These are phyloP conservation scores for Carduelis carduelis DNA, from an alignment of 2,797 vertebrate species.

Conservation along the genomic window DNA sequence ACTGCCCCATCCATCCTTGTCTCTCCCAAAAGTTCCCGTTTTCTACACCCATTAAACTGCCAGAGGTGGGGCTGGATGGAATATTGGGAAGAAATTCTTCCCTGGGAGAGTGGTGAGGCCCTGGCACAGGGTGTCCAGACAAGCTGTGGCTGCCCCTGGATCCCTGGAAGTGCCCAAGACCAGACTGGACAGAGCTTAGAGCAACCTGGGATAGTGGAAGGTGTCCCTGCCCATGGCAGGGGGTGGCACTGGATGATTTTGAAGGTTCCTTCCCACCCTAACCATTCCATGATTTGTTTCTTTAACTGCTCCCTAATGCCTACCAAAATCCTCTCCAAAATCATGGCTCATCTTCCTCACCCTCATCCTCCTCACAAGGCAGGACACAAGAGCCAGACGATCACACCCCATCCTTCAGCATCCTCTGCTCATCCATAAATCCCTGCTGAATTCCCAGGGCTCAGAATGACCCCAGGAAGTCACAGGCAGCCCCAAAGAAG, in stretches of 20 bases:
- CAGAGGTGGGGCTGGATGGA: no score
- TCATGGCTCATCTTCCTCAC: neutral
- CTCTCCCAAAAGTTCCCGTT: neutral
- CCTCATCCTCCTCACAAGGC: neutral
- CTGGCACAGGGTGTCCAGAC: neutral
- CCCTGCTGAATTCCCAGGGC: neutral
- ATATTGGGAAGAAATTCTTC: neutral
- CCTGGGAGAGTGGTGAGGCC: rapidly evolving
- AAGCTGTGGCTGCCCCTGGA: neutral
- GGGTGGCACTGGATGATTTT: rapidly evolving
- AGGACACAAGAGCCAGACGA: rapidly evolving
- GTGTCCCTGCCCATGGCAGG: neutral
- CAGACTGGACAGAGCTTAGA: rapidly evolving
- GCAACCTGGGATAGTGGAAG: neutral
- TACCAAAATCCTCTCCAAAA: neutral
- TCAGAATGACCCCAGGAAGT: neutral
- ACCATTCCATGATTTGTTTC: neutral
- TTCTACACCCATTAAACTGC: neutral
- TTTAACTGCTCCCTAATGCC: neutral
- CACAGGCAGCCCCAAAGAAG: neutral
- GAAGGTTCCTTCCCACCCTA: neutral
- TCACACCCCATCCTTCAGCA: neutral
- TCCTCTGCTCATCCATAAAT: neutral
- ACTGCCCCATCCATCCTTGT: rapidly evolving
- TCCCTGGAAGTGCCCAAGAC: neutral